phyloP scores from a whole-genome alignment of 2,797 vertebrate species.

The Remorina albescens region DNA sequence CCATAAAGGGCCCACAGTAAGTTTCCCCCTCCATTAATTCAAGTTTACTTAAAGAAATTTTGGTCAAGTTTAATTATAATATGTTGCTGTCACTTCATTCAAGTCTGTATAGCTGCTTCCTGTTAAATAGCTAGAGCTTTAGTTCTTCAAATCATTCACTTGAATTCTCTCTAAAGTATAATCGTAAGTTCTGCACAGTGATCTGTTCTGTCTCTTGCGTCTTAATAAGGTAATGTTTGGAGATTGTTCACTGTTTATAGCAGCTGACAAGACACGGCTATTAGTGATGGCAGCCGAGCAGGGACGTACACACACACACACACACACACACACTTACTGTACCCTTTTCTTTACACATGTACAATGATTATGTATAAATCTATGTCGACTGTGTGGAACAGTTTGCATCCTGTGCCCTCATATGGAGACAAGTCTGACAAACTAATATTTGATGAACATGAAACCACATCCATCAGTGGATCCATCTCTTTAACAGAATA shows the following conservation, averaged over 20 bases:
- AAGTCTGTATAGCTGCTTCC: not conserved
- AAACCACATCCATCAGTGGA: too few relatives aligned
- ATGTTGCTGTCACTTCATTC: not conserved
- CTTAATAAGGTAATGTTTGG: constrained; percentile 99
- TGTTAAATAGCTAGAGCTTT: not conserved
- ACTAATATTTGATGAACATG: not conserved
- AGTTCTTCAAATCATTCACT: not conserved
- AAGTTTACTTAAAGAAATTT: not conserved
- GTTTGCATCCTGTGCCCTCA: constrained; percentile 43
- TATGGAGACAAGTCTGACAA: constrained; percentile 24
- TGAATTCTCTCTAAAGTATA: not conserved
- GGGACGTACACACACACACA: constrained; percentile 6
- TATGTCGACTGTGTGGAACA: not conserved
- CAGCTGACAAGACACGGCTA: constrained; percentile 63
- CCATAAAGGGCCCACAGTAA: not conserved
- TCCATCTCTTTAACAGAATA: too few relatives aligned
- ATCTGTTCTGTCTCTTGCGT: constrained; percentile 68
- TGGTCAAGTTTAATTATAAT: not conserved
- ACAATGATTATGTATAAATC: constrained; percentile 29
- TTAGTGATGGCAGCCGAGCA: constrained; percentile 71
- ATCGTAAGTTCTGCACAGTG: not conserved
- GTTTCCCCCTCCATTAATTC: not conserved
- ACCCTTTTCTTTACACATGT: constrained; percentile 4
- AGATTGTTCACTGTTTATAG: constrained; percentile 84
- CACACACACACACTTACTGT: constrained; percentile 13